Percentiles rank a stretch among this genome's conserved stretches.
Conservation (phyloP, 2,797 vertebrate genomes). For the Pristis pectinata region DNA sequence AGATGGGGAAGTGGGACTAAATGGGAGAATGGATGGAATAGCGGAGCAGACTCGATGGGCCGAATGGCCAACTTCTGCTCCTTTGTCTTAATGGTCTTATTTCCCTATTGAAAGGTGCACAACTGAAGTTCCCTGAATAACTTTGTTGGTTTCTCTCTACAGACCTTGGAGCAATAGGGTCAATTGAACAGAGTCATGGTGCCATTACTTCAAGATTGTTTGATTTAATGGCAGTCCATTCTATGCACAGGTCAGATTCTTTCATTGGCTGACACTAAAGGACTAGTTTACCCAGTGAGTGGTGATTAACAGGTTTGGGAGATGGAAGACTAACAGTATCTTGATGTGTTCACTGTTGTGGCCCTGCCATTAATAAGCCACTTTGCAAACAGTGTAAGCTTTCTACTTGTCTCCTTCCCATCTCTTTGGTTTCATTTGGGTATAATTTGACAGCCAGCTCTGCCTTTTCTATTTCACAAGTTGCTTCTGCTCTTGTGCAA, state of each 20-base stretch:
- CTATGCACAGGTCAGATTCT: too few species aligned
- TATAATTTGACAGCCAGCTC: not conserved
- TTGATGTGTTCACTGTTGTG: too few species aligned
- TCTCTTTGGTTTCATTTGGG: not conserved
- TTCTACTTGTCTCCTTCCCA: not conserved
- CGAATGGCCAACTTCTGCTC: too few species aligned
- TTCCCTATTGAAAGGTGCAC: not conserved
- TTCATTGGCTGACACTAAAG: too few species aligned
- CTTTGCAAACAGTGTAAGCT: not conserved
- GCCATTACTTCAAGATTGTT: not conserved
- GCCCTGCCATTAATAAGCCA: not conserved
- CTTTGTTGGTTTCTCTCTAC: not conserved
- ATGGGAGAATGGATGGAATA: too few species aligned
- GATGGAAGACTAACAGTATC: too few species aligned
- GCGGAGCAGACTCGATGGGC: too few species aligned
- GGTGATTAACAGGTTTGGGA: too few species aligned
- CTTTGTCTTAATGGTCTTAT: too few species aligned
- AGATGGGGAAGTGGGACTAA: too few species aligned
- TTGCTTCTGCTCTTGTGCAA: not conserved
- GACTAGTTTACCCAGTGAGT: too few species aligned
- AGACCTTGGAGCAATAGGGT: not conserved
- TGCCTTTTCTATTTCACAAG: not conserved
- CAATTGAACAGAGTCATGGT: not conserved
- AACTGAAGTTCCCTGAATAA: not conserved
- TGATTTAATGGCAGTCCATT: not conserved